These are phyloP conservation scores for Chaetoderma sp. DNA, from an alignment of 2,888 invertebrate species.

Conservation along the genomic window DNA sequence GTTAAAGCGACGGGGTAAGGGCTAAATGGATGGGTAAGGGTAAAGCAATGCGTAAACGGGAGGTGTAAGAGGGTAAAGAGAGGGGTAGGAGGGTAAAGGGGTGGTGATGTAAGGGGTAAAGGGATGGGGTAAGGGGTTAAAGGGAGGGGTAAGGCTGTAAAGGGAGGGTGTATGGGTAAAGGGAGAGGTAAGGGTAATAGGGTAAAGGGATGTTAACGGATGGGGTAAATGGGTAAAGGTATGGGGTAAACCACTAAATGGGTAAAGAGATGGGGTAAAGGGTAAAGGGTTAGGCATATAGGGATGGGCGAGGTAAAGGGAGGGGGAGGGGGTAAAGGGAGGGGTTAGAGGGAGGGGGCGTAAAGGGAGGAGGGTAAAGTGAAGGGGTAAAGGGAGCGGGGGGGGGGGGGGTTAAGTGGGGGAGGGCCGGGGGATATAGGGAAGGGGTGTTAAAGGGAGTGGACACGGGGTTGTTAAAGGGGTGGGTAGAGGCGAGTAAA, in stretches of 20 bases:
- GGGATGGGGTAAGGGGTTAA: constrained; percentile 8
- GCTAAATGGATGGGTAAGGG: background rate
- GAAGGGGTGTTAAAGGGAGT: background rate
- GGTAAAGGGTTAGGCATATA: constrained; percentile 11
- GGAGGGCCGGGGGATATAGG: background rate
- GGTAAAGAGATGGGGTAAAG: constrained; percentile 15
- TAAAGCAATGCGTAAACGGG: background rate
- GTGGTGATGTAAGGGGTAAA: constrained; percentile 3
- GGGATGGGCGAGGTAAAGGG: constrained; percentile 7
- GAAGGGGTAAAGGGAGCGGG: background rate
- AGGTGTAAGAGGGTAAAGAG: background rate
- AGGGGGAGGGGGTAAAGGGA: constrained; percentile 8
- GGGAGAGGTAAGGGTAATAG: constrained; percentile 9
- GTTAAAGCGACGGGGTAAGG: background rate
- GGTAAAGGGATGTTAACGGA: constrained; percentile 18
- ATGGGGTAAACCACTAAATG: constrained; percentile 19
- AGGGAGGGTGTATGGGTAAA: background rate
- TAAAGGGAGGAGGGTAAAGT: too few relatives aligned
- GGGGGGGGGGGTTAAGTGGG: constrained; percentile 7
- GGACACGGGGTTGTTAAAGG: background rate
- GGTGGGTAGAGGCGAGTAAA: background rate
- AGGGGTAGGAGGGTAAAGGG: background rate
- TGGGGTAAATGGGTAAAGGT: constrained; percentile 17
- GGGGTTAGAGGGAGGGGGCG: background rate
- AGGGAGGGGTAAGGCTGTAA: background rate